These are phyloP conservation scores for Nomada goodeniana DNA, from an alignment of 2,888 invertebrate genomes.

Conservation along the genomic window DNA sequence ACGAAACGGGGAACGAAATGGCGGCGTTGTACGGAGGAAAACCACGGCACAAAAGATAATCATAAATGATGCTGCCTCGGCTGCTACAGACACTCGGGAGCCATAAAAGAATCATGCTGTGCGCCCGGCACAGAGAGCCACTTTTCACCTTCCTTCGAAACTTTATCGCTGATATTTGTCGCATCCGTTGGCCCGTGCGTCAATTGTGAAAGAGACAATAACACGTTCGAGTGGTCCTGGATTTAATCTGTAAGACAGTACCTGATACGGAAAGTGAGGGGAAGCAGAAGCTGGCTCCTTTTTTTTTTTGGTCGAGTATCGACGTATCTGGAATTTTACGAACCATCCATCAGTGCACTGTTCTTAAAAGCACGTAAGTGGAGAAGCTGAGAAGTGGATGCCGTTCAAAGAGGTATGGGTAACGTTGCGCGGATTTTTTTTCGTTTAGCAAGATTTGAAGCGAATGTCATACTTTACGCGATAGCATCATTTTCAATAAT, in stretches of 20 bases:
- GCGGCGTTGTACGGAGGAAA: constrained; percentile 9
- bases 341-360: constrained; percentile 25
- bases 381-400: no score
- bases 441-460: no score
- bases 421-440: no score
- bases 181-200: constrained; percentile 12
- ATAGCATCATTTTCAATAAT: no score
- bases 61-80: constrained; percentile 59
- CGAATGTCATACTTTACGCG: no score
- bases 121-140: constrained; percentile 43
- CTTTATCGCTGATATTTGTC: constrained; percentile 59
- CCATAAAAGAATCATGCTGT: constrained; percentile 36
- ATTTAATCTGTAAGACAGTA: constrained; percentile 41
- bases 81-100: constrained; percentile 37
- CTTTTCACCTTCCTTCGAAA: constrained; percentile 53
- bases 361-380: not conserved
- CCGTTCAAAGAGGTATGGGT: no score
- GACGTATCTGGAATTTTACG: constrained; percentile 41
- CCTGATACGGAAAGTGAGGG: constrained; percentile 20
- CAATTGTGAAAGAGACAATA: constrained; percentile 16
- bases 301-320: constrained; percentile 17
- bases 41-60: constrained; percentile 56
- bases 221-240: not conserved
- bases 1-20: not conserved
- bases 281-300: constrained; percentile 3